Conservation (phyloP, 2,888 invertebrate species). For the Epinotia bilunana region DNA sequence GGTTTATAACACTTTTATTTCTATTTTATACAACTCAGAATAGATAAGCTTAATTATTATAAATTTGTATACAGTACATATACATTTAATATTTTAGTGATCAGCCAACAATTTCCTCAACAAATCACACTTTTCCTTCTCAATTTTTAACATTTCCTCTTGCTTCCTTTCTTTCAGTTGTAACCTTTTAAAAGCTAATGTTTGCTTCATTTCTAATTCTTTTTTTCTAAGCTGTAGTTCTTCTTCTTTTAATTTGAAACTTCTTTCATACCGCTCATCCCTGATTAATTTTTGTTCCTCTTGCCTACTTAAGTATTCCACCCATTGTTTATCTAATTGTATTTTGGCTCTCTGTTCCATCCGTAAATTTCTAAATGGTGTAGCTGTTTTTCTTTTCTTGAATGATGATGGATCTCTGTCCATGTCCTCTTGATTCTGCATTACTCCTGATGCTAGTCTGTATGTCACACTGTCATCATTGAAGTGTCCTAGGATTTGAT, state of each 20-base stretch:
- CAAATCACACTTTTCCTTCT: slow-evolving; percentile 69
- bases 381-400: slow-evolving; percentile 58
- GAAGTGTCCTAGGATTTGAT: slow-evolving; percentile 67
- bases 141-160: slow-evolving; percentile 69
- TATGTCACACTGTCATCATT: slow-evolving; percentile 62
- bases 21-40: not conserved
- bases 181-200: slow-evolving; percentile 66
- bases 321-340: slow-evolving; percentile 71
- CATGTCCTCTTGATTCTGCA: slow-evolving; percentile 55
- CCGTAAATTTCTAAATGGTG: slow-evolving; percentile 65
- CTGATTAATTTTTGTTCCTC: slow-evolving; percentile 65
- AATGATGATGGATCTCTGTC: slow-evolving; percentile 54
- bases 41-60: not conserved
- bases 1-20: not conserved
- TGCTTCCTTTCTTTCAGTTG: slow-evolving; percentile 69
- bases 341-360: slow-evolving; percentile 67
- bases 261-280: slow-evolving; percentile 68
- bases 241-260: slow-evolving; percentile 66
- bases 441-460: slow-evolving; percentile 65
- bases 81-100: slow-evolving; percentile 51
- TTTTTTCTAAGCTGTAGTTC: slow-evolving; percentile 66
- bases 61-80: slow-evolving; percentile 25
- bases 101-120: slow-evolving; percentile 61
- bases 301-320: slow-evolving; percentile 68
- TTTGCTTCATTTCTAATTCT: slow-evolving; percentile 70